Conservation (phyloP, 2,888 invertebrate species). For the Drosophila meridiana region DNA sequence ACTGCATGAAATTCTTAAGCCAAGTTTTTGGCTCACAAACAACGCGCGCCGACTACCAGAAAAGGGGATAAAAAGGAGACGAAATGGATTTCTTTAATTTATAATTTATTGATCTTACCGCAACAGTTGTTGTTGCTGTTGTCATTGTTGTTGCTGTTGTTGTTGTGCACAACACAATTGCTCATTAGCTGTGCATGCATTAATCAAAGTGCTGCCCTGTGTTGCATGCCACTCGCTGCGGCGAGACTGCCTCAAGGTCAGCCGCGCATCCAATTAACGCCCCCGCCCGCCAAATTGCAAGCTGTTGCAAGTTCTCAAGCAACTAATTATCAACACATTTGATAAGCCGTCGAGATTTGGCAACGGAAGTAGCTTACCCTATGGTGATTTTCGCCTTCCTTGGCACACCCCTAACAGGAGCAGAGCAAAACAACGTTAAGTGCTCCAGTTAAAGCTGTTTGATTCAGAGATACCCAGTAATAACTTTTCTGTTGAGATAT, state of each 20-base stretch:
- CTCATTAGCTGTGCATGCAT: conserved; percentile 74
- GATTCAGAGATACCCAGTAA: not conserved
- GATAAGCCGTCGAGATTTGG: conserved; percentile 48
- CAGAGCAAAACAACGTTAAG: not conserved
- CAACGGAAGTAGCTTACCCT: conserved; percentile 51
- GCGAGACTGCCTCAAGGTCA: conserved; percentile 50
- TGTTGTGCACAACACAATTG: conserved; percentile 67
- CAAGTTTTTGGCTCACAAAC: conserved; percentile 64
- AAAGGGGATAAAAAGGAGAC: conserved; percentile 26
- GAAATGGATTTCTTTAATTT: conserved; percentile 81
- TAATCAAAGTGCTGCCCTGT: conserved; percentile 61
- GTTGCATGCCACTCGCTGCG: conserved; percentile 16
- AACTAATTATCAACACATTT: conserved; percentile 73
- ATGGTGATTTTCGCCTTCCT: not conserved
- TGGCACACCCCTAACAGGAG: conserved; percentile 9
- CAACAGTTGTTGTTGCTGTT: conserved; percentile 30
- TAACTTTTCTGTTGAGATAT: not conserved
- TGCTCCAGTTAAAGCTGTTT: not conserved
- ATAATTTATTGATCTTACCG: conserved; percentile 80
- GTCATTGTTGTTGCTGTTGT: conserved; percentile 9
- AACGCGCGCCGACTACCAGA: conserved; percentile 36
- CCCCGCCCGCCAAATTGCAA: conserved; percentile 26
- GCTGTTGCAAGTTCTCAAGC: conserved; percentile 39
- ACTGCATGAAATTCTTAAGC: conserved; percentile 75
- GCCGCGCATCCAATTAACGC: conserved; percentile 32